phyloP scores from a whole-genome alignment of 2,797 vertebrate species.

The Uromys caudimaculatus region DNA sequence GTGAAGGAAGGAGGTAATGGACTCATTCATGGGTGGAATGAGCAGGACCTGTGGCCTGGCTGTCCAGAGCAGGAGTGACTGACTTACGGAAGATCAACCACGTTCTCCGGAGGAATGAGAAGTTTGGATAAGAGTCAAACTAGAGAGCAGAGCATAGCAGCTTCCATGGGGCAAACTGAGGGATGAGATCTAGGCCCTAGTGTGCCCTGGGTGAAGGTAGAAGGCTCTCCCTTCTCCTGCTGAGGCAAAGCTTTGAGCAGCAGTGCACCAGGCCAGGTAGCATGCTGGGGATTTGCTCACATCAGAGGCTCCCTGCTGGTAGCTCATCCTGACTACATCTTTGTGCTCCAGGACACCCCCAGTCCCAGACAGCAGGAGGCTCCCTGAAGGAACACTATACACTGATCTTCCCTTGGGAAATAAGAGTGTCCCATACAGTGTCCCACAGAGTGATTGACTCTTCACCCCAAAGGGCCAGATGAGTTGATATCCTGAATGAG shows the following conservation, averaged over 20 bases:
- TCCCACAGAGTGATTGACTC: no score
- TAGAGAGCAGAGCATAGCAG: background rate
- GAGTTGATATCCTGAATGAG: background rate
- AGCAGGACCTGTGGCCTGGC: no score
- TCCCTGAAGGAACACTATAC: background rate
- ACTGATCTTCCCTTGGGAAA: background rate
- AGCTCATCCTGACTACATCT: no score
- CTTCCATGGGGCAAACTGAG: background rate
- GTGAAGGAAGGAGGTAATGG: background rate
- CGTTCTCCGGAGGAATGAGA: no score
- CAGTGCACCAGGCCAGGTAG: fast-evolving
- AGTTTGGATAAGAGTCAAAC: fast-evolving
- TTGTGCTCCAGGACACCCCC: background rate
- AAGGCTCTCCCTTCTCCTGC: fast-evolving
- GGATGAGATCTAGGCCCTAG: background rate
- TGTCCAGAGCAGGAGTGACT: background rate
- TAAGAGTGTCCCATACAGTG: no score
- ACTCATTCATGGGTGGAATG: background rate
- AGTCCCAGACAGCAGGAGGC: background rate
- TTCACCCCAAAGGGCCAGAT: background rate
- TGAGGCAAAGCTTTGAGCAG: background rate
- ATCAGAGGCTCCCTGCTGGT: no score
- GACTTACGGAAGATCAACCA: background rate
- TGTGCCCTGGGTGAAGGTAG: background rate
- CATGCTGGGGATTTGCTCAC: no score